A percentile compares a stretch with the other conserved stretches of the same genome.
Conservation (phyloP, 2,888 invertebrate species). For the Lordiphosa andalusiaca region DNA sequence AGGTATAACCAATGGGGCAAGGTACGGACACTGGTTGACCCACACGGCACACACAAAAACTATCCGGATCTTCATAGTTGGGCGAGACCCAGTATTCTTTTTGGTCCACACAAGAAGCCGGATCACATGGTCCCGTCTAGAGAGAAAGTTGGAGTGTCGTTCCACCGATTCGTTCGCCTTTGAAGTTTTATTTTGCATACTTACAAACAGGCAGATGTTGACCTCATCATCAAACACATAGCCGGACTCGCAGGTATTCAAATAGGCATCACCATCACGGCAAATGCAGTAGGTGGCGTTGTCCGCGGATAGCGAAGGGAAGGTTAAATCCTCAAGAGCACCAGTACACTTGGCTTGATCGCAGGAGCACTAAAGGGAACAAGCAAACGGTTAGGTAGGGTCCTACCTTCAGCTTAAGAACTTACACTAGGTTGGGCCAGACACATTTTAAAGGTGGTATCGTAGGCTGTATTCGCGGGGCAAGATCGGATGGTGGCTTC, state of each 20-base stretch:
- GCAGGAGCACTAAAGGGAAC: constrained; percentile 47
- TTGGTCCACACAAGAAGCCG: constrained; percentile 40
- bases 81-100: constrained; percentile 37
- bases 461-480: constrained; percentile 23
- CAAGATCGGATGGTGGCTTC: constrained; percentile 42
- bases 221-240: constrained; percentile 31
- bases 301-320: constrained; percentile 42
- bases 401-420: background rate
- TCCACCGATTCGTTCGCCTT: background rate
- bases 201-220: constrained; percentile 58
- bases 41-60: constrained; percentile 69
- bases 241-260: constrained; percentile 45
- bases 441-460: constrained; percentile 28
- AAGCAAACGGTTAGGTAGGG: background rate
- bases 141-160: background rate
- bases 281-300: constrained; percentile 60
- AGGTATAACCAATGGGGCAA: constrained; percentile 66
- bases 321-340: constrained; percentile 8
- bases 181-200: background rate
- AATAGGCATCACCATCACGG: constrained; percentile 38
- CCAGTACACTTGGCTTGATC: constrained; percentile 41
- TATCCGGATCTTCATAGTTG: constrained; percentile 54
- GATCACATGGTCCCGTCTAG: constrained; percentile 71
- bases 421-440: constrained; percentile 61
- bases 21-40: constrained; percentile 45